Percentiles rank a stretch among this genome's conserved stretches.
Evolutionary conservation across 1,140 invertebrate genomes (phyloP).

Genomic region (Scaptomyza graminum): DNA sequence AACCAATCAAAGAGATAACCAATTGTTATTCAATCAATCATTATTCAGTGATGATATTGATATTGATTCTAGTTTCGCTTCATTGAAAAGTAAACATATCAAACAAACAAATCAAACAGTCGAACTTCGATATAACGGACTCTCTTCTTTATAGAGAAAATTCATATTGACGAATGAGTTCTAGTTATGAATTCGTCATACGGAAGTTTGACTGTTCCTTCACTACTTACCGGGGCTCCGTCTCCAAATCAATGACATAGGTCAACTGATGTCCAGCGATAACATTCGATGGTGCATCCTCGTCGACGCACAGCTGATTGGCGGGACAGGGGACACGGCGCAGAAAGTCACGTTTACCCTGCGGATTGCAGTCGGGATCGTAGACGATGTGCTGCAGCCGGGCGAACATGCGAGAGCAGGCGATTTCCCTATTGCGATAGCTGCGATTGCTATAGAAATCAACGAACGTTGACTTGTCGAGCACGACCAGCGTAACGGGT

Average conservation of each 20-base stretch:
- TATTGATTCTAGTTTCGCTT: too few species aligned
- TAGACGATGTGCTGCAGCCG: slow-evolving; percentile 92
- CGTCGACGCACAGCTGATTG: slow-evolving; percentile 92
- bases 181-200: too few species aligned
- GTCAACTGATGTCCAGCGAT: slow-evolving; percentile 96
- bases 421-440: slow-evolving; percentile 83
- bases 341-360: slow-evolving; percentile 93
- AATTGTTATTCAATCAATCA: too few species aligned
- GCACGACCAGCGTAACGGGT: slow-evolving; percentile 92
- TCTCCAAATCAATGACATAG: slow-evolving; percentile 94
- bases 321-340: slow-evolving; percentile 93
- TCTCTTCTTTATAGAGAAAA: too few species aligned
- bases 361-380: slow-evolving; percentile 90
- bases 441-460: slow-evolving; percentile 92
- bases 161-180: too few species aligned
- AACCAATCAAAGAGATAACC: too few species aligned
- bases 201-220: not conserved
- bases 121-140: too few species aligned
- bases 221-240: slow-evolving; percentile 91
- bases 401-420: slow-evolving; percentile 93
- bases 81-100: too few species aligned
- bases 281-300: slow-evolving; percentile 93
- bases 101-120: too few species aligned
- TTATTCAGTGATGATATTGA: too few species aligned
- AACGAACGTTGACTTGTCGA: slow-evolving; percentile 94